Base-by-base conservation (phyloP, 2,888 invertebrate genomes). In the Gortyna flavago region DNA sequence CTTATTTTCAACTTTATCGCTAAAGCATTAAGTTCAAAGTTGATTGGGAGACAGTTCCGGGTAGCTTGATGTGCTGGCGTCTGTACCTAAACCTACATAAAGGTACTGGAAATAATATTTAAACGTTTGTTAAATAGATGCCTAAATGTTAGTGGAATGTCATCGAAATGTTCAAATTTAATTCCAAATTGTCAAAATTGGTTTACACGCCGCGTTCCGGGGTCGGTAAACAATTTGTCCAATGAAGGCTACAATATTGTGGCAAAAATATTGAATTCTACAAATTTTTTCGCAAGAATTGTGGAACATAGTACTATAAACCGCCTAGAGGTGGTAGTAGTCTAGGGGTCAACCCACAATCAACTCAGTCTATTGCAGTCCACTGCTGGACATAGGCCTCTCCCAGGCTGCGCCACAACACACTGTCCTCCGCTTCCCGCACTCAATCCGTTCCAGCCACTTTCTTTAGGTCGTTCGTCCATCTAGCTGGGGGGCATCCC, bases 141-240 rank as follows among this genome's bases (percentile, higher is more conserved):
- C 9, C 18, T 44, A 51, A 81, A 69, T 41, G 51, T 62, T 57
- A 41, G 35, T 7, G 0, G 16, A 80, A 57, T 51, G 21, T 25
- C n/a, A 64, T 38, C 21, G 18, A 35, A 81, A 61, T 67, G 62
- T 75, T 83, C 67, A 38, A 57, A 74, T 62, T 80, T 62, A 11
- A 64, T 13, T n/a, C 18, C 25, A 29, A 18, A 25, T 18, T 71
- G 54, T 1, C 48, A 21, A 59, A 83, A 80, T 84, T 73, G 69
- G 84, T 74, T 74, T 74, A 72, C 69, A n/a, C 35, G 41, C 48
- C 29, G 72, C 65, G 75, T 57, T 77, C 25, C 25, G 13, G 64
- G 44, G 32, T 54, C 35, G 29, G 72, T 75, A 76, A 84, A 82
- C 79, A 79, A 85, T 85, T 85, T 82, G 7, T 16, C 35, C 48